Evolutionary conservation across 2,113 vertebrate genomes (phyloP).

Genomic region (Larimichthys polyactis): DNA sequence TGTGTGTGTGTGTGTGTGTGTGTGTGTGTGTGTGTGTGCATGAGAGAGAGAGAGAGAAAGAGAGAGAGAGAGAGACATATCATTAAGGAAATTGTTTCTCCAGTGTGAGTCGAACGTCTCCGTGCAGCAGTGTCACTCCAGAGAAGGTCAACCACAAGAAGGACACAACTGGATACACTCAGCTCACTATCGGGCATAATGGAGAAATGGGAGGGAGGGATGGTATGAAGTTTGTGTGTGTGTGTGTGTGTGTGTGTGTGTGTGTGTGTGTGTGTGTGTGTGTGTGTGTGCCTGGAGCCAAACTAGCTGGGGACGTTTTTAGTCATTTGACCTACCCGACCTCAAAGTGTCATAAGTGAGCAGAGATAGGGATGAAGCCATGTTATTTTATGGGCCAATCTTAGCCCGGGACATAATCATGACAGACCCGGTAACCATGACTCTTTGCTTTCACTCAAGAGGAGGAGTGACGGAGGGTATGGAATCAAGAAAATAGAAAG

Average conservation of each 20-base stretch:
- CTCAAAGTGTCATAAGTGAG: conserved; percentile 84
- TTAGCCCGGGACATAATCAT: conserved; percentile 58
- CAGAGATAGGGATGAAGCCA: conserved; percentile 73
- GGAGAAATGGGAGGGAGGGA: conserved; percentile 47
- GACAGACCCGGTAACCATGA: conserved; percentile 55
- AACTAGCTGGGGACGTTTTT: conserved; percentile 77
- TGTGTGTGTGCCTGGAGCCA: conserved; percentile 75
- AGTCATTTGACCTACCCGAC: conserved; percentile 82
- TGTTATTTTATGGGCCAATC: conserved; percentile 71
- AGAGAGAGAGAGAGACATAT: conserved; percentile 44
- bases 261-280: conserved; percentile 16
- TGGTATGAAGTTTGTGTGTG: conserved; percentile 38
- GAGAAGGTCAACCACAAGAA: conserved; percentile 75
- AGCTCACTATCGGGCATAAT: conserved; percentile 74
- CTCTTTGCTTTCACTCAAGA: conserved; percentile 46
- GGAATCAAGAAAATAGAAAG: conserved; percentile 51
- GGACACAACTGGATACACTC: conserved; percentile 75
- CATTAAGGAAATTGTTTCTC: conserved; percentile 79
- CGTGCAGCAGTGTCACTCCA: conserved; percentile 63
- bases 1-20: not conserved
- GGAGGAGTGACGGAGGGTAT: conserved; percentile 25
- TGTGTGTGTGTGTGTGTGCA: not conserved
- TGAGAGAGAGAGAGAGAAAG: conserved; percentile 1
- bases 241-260: conserved; percentile 11
- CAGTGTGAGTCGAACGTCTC: conserved; percentile 70